Evolutionary conservation across 2,888 invertebrate genomes (phyloP), one percentile per base, ranked within the genome.

Genomic region (Troilus luridus): DNA sequence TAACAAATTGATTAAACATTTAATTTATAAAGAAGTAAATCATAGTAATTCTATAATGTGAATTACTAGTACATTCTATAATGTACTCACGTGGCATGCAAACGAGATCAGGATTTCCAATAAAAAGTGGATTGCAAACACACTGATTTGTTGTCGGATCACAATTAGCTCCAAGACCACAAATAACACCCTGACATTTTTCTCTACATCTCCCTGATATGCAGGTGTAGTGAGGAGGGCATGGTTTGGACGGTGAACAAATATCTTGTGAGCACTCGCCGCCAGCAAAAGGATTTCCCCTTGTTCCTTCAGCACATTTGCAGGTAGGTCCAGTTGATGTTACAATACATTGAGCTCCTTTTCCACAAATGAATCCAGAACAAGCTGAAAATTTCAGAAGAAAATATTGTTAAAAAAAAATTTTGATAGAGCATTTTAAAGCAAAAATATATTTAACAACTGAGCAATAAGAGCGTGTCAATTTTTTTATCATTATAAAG

Each of bases 81-180:
- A n/a, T n/a, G n/a, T 85, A 96, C 97, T 97, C 96, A 97, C 97
- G 98, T 93, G 98, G 98, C 96, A 98, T 98, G 93, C 98, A 98
- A 89, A 98, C 95, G 58, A 98, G 95, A 94, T 98, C 97, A 0
- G 98, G 98, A 94, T 98, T 98, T 93, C 98, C 98, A 92, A 97
- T 96, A 94, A 98, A 98, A 94, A 97, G 97, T 21, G 97, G 96
- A 94, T 98, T 96, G 93, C 98, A 98, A 88, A 97, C 95, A 94
- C 98, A 98, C 94, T 96, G 97, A 92, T 98, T 98, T 60, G 96
- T 96, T 90, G 95, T 95, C 93, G 96, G 96, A 93, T 98, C 97
- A 94, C 98, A 98, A 90, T 96, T 96, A 24, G 98, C 98, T 12
- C 98, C 98, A 64, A 98, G 96, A 12, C 98, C 98, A 93, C 98